phyloP scores from a whole-genome alignment of 2,113 vertebrate species.

The Megaleporinus macrocephalus region DNA sequence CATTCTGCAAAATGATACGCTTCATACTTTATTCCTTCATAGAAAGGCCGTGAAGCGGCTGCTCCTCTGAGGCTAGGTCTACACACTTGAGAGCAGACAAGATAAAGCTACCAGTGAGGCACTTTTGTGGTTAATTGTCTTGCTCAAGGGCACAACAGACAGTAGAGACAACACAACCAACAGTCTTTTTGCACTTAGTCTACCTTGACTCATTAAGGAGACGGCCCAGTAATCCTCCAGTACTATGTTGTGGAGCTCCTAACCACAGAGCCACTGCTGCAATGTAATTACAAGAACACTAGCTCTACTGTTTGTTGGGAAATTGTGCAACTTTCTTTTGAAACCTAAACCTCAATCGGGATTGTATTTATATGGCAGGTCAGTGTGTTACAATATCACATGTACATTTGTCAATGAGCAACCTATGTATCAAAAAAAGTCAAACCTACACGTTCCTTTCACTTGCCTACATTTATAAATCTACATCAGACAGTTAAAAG shows the following conservation, averaged over 20 bases:
- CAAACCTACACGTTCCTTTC: no score
- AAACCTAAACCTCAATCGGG: no score
- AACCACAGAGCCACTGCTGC: background rate
- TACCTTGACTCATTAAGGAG: background rate
- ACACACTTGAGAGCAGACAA: background rate
- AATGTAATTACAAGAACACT: background rate
- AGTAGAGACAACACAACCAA: background rate
- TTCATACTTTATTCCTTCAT: background rate
- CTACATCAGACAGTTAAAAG: no score
- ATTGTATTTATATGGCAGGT: no score
- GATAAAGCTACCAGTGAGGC: background rate
- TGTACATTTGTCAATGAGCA: no score
- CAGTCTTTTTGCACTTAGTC: background rate
- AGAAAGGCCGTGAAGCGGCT: background rate
- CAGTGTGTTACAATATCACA: no score
- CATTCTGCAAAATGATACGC: background rate
- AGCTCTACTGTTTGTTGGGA: background rate
- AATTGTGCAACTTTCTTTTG: background rate
- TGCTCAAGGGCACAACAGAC: constrained; percentile 1
- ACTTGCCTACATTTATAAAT: no score
- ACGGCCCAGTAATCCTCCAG: background rate
- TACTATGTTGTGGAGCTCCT: no score
- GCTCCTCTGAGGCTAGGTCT: background rate
- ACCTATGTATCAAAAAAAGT: no score
- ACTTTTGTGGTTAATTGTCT: background rate